Conservation (phyloP, 2,113 vertebrate species). For the Laterallus jamaicensis region DNA sequence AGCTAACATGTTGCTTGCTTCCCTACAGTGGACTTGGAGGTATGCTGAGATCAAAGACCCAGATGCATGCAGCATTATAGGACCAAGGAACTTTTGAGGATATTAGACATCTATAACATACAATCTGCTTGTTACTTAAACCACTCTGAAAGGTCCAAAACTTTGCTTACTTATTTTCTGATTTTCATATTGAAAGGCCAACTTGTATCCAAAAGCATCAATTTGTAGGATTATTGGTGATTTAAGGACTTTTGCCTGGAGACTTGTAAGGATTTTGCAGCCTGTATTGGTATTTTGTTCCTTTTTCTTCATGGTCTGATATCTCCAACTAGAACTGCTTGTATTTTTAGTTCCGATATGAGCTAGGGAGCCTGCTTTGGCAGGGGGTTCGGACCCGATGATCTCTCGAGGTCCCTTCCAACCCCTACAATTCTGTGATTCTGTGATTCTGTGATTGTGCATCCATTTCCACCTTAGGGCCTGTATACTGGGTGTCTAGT, state of each 20-base stretch:
- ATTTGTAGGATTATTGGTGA: neutral
- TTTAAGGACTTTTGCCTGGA: neutral
- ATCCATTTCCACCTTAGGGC: neutral
- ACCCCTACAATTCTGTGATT: no score
- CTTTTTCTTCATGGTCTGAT: neutral
- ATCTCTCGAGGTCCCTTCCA: no score
- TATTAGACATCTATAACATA: neutral
- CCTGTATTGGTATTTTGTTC: neutral
- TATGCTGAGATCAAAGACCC: neutral
- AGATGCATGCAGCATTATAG: accelerated
- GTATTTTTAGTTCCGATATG: neutral
- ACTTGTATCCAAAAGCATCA: neutral
- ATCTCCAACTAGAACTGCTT: neutral
- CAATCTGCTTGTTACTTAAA: neutral
- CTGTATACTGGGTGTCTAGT: neutral
- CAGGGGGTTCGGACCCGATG: no score
- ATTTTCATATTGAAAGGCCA: neutral
- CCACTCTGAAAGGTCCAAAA: neutral
- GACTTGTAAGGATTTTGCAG: neutral
- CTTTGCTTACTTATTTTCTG: neutral
- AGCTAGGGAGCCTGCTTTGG: no score
- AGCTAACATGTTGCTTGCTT: neutral
- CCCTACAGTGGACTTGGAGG: neutral
- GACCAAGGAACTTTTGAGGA: neutral
- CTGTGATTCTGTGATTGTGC: no score